These are phyloP conservation scores for Tetramorium alpestre DNA, from an alignment of 1,140 invertebrate species.

Conservation along the genomic window DNA sequence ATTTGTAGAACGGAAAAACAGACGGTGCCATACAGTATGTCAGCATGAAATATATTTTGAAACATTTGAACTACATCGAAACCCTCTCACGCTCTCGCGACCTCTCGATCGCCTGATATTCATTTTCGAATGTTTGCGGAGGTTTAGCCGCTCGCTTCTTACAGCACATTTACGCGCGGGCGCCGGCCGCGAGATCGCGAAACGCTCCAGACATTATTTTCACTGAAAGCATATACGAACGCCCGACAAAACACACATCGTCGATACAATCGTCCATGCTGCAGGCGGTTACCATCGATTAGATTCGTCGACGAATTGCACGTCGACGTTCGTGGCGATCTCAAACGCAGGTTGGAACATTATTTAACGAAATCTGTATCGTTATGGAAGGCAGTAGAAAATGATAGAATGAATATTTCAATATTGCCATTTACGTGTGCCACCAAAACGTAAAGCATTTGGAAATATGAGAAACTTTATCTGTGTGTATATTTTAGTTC, in stretches of 20 bases:
- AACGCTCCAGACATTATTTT: slow-evolving; percentile 56
- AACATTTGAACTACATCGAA: slow-evolving; percentile 30
- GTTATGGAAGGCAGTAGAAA: background rate
- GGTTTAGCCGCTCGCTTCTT: slow-evolving; percentile 40
- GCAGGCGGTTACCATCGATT: slow-evolving; percentile 48
- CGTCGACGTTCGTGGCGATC: background rate
- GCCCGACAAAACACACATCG: slow-evolving; percentile 44
- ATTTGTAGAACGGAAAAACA: background rate
- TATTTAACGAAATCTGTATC: slow-evolving; percentile 54
- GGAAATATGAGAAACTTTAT: background rate
- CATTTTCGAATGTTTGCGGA: slow-evolving; percentile 59
- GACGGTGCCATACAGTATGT: background rate
- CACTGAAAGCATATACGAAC: slow-evolving; percentile 55
- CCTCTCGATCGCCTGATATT: background rate
- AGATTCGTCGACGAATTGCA: slow-evolving; percentile 45
- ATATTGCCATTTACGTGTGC: background rate
- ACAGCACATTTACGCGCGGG: slow-evolving; percentile 33
- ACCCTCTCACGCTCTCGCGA: slow-evolving; percentile 43
- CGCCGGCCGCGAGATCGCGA: slow-evolving; percentile 39
- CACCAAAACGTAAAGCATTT: background rate
- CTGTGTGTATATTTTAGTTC: background rate
- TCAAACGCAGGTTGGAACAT: slow-evolving; percentile 16
- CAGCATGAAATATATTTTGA: slow-evolving; percentile 49
- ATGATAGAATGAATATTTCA: slow-evolving; percentile 19
- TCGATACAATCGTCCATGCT: slow-evolving; percentile 47